Percentiles rank a stretch among this genome's conserved stretches.
These are phyloP conservation scores for Xanthostigma xanthostigma DNA, from an alignment of 2,888 invertebrate genomes.

Conservation along the genomic window DNA sequence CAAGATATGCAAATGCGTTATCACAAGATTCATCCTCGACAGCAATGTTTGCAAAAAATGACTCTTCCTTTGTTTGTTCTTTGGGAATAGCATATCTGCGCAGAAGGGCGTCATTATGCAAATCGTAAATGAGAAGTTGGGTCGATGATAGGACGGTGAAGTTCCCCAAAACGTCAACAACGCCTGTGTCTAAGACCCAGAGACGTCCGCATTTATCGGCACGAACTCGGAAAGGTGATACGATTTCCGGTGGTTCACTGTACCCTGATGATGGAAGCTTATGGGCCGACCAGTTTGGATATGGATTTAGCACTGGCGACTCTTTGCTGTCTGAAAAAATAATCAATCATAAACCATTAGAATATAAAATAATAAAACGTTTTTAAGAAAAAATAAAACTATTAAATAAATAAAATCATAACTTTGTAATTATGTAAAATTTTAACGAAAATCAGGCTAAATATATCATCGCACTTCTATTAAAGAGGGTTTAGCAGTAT, in stretches of 20 bases:
- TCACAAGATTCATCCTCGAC: slow-evolving; percentile 61
- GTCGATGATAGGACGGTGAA: slow-evolving; percentile 37
- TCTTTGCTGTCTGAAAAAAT: slow-evolving; percentile 42
- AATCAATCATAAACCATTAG: slow-evolving; percentile 4
- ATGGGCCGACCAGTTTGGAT: slow-evolving; percentile 67
- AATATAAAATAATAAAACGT: too few relatives aligned
- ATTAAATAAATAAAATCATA: too few relatives aligned
- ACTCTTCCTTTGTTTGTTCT: slow-evolving; percentile 48
- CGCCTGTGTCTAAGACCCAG: slow-evolving; percentile 66
- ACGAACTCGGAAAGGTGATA: slow-evolving; percentile 57
- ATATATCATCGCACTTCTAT: too few relatives aligned
- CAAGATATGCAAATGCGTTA: slow-evolving; percentile 56
- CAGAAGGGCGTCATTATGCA: slow-evolving; percentile 53
- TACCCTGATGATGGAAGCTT: slow-evolving; percentile 32
- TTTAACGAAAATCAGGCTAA: too few relatives aligned
- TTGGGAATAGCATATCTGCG: slow-evolving; percentile 48
- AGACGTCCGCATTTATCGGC: slow-evolving; percentile 63
- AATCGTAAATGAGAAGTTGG: slow-evolving; percentile 53
- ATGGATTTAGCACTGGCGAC: slow-evolving; percentile 59
- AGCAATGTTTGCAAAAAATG: slow-evolving; percentile 61
- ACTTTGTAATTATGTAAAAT: too few relatives aligned
- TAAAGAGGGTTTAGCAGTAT: too few relatives aligned
- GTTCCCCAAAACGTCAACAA: slow-evolving; percentile 39
- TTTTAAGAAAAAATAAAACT: too few relatives aligned
- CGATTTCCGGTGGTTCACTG: slow-evolving; percentile 43